Evolutionary conservation across 1,140 invertebrate genomes (phyloP), one percentile per base, ranked within the genome.

Genomic region (Drosophila setifemur): DNA sequence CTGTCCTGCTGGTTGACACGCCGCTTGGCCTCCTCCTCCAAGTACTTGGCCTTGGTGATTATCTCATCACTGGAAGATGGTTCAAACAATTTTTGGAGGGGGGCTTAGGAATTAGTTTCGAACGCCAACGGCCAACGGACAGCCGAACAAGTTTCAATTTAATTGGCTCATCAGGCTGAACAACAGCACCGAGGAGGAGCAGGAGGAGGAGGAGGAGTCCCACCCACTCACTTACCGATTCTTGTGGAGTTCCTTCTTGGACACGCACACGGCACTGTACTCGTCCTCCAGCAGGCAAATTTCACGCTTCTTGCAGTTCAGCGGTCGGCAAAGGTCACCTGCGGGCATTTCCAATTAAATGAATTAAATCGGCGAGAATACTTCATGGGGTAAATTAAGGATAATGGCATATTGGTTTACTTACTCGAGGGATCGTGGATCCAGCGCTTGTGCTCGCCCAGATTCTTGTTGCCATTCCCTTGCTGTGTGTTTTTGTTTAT

Each of bases 231-330:
- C 79, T 63, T 91, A 96, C 96, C 95, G 96, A 87, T 95, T 96
- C 74, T 95, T 95, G 71, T 95, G 93, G 5, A 97, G 91, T 82
- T 97, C 96, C 89, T 96, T 96, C 89, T 96, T 96, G 45, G 94
- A 95, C 39, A 97, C 95, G 89, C 96, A 97, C 21, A 97, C 95
- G 11, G 96, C 96, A 8, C 96, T 97, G 88, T 95, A 96, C 37
- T 95, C 93, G 91, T 97, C 95, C 89, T 97, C 95, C 33, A 97
- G 91, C 18, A 97, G 90, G 90, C 96, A 97, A 37, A 96, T 92
- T 91, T 97, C 96, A 90, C 96, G 95, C 91, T 96, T 96, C 90
- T 96, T 96, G 91, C 96, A 97, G 73, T 96, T 95, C 64, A 97
- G 91, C 28, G 96, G 95, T 70, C 94, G 94, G 91, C 96, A 97